phyloP scores from a whole-genome alignment of 2,888 invertebrate genomes.

The Megalurothrips usitatus region DNA sequence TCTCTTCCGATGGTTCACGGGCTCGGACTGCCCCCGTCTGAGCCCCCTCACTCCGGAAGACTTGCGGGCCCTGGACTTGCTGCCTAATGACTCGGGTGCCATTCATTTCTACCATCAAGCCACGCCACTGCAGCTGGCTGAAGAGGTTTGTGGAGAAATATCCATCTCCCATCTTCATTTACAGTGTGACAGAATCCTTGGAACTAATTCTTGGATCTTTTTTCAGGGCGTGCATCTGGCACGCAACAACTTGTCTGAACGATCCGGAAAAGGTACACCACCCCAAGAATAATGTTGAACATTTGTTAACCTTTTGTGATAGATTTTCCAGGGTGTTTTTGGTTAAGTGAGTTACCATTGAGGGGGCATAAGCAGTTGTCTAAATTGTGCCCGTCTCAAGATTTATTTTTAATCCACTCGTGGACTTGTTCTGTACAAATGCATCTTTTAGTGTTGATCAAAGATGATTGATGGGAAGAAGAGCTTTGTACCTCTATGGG shows the following conservation, averaged over 20 bases:
- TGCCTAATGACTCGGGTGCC: constrained; percentile 38
- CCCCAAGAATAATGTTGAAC: neutral
- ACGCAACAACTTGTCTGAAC: neutral
- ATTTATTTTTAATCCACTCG: too few species aligned
- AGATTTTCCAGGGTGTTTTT: neutral
- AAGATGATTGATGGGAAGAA: too few species aligned
- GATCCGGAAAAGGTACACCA: neutral
- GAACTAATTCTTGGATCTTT: neutral
- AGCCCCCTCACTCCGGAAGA: constrained; percentile 37
- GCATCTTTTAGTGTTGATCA: too few species aligned
- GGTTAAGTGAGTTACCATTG: neutral
- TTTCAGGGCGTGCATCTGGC: neutral
- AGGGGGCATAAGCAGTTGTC: too few species aligned
- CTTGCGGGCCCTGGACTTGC: constrained; percentile 36
- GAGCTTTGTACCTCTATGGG: too few species aligned
- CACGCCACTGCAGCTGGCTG: constrained; percentile 39
- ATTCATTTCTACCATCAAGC: constrained; percentile 40
- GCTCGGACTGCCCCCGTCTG: constrained; percentile 37
- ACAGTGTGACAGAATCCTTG: too few species aligned
- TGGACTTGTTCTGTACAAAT: too few species aligned
- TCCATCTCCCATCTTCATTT: neutral
- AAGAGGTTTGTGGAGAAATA: constrained; percentile 35
- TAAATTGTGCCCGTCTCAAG: too few species aligned
- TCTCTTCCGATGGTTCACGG: constrained; percentile 38
- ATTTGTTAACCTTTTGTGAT: neutral